phyloP scores from a whole-genome alignment of 2,888 invertebrate genomes.

The Lochmaea crataegi region DNA sequence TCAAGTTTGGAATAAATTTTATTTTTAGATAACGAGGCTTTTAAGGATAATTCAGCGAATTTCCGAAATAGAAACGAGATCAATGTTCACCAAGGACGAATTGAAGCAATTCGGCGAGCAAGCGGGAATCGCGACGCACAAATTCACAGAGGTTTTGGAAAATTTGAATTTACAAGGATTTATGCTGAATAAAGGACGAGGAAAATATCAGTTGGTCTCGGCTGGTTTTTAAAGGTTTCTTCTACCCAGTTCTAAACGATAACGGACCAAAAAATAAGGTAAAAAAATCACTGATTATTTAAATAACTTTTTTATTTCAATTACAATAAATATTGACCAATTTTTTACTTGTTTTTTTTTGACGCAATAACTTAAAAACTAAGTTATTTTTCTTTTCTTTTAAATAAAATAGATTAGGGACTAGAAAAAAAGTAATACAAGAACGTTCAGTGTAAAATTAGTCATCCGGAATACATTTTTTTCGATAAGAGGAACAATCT shows the following conservation, averaged over 20 bases:
- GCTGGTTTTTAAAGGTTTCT: constrained; percentile 27
- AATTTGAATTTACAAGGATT: constrained; percentile 88
- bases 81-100: constrained; percentile 80
- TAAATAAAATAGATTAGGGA: constrained; percentile 5
- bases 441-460: background rate
- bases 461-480: background rate
- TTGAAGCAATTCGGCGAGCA: constrained; percentile 78
- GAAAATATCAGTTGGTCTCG: constrained; percentile 57
- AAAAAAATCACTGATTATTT: background rate
- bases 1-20: constrained; percentile 28
- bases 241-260: no score
- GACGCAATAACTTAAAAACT: background rate
- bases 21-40: constrained; percentile 77
- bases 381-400: background rate
- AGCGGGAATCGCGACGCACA: constrained; percentile 73
- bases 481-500: no score
- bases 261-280: no score
- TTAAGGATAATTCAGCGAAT: constrained; percentile 75
- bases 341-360: background rate
- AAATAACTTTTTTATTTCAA: constrained; percentile 19
- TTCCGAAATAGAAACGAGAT: constrained; percentile 75
- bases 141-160: constrained; percentile 78
- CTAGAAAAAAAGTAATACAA: constrained; percentile 7
- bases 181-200: constrained; percentile 80
- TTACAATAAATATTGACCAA: constrained; percentile 18